Evolutionary conservation across 2,113 vertebrate species (phyloP).

Genomic region (Pachyramphus minor): DNA sequence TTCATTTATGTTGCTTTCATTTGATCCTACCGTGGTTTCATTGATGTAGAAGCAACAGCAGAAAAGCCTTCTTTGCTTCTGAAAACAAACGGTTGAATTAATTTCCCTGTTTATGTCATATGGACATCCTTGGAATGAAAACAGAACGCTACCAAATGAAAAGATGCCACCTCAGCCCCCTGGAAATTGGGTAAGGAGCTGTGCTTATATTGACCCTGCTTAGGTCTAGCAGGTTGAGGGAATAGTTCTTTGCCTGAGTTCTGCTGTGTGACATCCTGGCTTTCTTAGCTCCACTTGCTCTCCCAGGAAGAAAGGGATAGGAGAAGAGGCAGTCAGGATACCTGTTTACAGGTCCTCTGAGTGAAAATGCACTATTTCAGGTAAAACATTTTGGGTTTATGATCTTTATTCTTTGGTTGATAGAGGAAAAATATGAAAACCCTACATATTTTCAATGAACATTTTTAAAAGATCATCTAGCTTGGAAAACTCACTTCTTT

Average conservation of each 20-base stretch:
- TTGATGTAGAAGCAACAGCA: not conserved
- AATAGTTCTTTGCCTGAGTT: not conserved
- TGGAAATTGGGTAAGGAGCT: not conserved
- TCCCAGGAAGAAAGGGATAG: not conserved
- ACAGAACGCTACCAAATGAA: accelerated
- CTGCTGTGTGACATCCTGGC: not conserved
- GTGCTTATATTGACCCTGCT: not conserved
- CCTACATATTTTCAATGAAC: not conserved
- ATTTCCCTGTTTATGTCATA: not conserved
- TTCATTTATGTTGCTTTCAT: not conserved
- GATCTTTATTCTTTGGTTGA: not conserved
- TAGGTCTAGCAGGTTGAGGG: not conserved
- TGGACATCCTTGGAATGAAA: not conserved
- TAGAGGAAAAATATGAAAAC: not conserved
- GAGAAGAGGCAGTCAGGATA: not conserved
- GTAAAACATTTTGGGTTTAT: not conserved
- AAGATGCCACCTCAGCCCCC: not conserved
- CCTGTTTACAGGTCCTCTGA: not conserved
- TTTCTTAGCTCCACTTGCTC: not conserved
- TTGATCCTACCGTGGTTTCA: not conserved
- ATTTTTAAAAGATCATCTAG: not conserved
- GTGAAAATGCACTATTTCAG: not conserved
- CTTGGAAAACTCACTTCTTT: not conserved
- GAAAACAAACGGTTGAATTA: not conserved
- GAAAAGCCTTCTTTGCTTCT: not conserved